Base-by-base conservation (phyloP, 2,888 invertebrate genomes). In the Drosophila atripex region DNA sequence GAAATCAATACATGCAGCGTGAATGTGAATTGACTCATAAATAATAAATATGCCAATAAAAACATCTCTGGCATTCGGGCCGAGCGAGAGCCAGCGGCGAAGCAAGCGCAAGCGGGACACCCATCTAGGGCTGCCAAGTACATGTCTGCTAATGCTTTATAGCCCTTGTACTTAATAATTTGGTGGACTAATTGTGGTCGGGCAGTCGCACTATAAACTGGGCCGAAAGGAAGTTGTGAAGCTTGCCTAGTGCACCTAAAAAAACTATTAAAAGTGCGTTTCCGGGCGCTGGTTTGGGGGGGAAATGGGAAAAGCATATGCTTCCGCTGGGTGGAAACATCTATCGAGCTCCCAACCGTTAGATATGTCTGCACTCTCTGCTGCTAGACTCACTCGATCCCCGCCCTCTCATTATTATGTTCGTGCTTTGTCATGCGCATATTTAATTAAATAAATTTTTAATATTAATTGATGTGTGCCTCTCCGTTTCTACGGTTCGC, bases 151-250 rank as follows among this genome's bases (percentile, higher is more conserved):
- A 16, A 23, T 60, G 47, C 70, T 80, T 83, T 68, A 68, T 47
- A 52, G 66, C 45, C 88, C 75, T 68, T 75, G 80, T 75, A 86
- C 80, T 88, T 88, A 75, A 75, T 86, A 70, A 74, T 73, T 88
- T 75, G 49, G 71, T 73, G 78, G 65, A 75, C 88, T 88, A 88
- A 88, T 88, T 88, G 82, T 88, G 85, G 85, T 83, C n/a, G n/a
- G n/a, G 64, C 49, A 63, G 80, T 51, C 73, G 52, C 50, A 71
- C 51, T 79, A 86, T 71, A 75, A 88, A 82, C 75, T 77, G 70
- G 76, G 64, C 54, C 43, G 32, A 50, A 52, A 68, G 71, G 75
- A 70, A 70, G 76, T 78, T 68, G 58, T 70, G 54, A 70, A 70
- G n/a, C 25, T 46, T n/a, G 12, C 11, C 46, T 21, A 21, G 28